A percentile compares a stretch with the other conserved stretches of the same genome.
phyloP scores from a whole-genome alignment of 1,140 invertebrate species.

The Anagrus nilaparvatae region DNA sequence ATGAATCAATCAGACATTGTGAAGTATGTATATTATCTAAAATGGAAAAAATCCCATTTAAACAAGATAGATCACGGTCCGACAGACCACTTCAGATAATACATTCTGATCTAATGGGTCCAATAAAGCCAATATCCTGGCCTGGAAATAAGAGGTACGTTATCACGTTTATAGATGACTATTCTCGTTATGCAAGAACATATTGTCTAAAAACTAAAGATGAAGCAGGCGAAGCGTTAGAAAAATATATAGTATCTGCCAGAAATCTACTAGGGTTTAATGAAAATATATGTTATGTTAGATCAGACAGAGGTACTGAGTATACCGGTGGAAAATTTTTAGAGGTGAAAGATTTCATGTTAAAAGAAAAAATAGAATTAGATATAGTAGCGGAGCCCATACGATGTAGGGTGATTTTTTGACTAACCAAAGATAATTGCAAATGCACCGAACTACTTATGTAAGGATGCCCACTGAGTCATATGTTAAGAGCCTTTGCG shows the following conservation, averaged over 20 bases:
- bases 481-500: too few species aligned
- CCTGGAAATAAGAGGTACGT: slow-evolving; percentile 14
- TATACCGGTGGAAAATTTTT: slow-evolving; percentile 15
- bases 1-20: slow-evolving; percentile 18
- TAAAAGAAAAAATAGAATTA: slow-evolving; percentile 16
- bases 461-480: too few species aligned
- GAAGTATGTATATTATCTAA: slow-evolving; percentile 19
- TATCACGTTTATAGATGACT: slow-evolving; percentile 12
- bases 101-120: slow-evolving; percentile 16
- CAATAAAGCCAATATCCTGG: slow-evolving; percentile 12
- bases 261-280: slow-evolving; percentile 14
- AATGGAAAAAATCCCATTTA: slow-evolving; percentile 19
- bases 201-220: slow-evolving; percentile 13
- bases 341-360: slow-evolving; percentile 14
- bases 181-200: slow-evolving; percentile 9
- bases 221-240: slow-evolving; percentile 10
- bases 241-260: slow-evolving; percentile 8
- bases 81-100: slow-evolving; percentile 12
- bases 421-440: too few species aligned
- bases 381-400: too few species aligned
- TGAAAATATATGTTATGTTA: slow-evolving; percentile 17
- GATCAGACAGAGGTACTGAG: slow-evolving; percentile 15
- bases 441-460: too few species aligned
- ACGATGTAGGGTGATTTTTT: too few species aligned
- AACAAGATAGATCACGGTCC: slow-evolving; percentile 12